Evolutionary conservation across 2,888 invertebrate genomes (phyloP).

Genomic region (Meiosimyza decipiens): DNA sequence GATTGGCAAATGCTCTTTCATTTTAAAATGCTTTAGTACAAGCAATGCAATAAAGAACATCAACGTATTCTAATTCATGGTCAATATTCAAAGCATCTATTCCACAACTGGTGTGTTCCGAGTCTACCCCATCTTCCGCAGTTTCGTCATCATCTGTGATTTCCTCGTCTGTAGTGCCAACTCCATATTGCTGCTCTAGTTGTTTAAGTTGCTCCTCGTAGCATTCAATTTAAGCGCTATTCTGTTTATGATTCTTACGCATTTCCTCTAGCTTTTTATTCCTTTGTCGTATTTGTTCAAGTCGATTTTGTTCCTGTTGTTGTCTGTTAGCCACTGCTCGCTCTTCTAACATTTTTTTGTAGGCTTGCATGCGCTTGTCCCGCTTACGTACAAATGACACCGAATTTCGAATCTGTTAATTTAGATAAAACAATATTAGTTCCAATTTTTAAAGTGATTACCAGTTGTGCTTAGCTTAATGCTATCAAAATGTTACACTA

Average conservation of each 20-base stretch:
- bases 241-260: constrained; percentile 62
- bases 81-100: constrained; percentile 66
- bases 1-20: constrained; percentile 85
- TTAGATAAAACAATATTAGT: not conserved
- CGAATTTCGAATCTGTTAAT: constrained; percentile 80
- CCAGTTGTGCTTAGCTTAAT: no score
- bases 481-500: no score
- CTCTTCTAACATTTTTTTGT: constrained; percentile 78
- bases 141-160: constrained; percentile 62
- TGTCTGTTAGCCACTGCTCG: constrained; percentile 80
- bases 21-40: constrained; percentile 96
- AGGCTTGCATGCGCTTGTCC: constrained; percentile 87
- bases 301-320: constrained; percentile 74
- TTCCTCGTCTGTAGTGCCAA: constrained; percentile 65
- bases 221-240: constrained; percentile 69
- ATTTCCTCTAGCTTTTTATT: constrained; percentile 76
- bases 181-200: constrained; percentile 60
- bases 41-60: constrained; percentile 86
- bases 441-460: no score
- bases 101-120: constrained; percentile 37
- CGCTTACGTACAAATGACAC: constrained; percentile 94
- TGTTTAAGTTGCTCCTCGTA: constrained; percentile 68
- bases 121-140: constrained; percentile 61
- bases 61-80: constrained; percentile 65
- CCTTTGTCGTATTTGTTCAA: constrained; percentile 78